phyloP scores from a whole-genome alignment of 2,888 invertebrate genomes.

The Volucella inanis region DNA sequence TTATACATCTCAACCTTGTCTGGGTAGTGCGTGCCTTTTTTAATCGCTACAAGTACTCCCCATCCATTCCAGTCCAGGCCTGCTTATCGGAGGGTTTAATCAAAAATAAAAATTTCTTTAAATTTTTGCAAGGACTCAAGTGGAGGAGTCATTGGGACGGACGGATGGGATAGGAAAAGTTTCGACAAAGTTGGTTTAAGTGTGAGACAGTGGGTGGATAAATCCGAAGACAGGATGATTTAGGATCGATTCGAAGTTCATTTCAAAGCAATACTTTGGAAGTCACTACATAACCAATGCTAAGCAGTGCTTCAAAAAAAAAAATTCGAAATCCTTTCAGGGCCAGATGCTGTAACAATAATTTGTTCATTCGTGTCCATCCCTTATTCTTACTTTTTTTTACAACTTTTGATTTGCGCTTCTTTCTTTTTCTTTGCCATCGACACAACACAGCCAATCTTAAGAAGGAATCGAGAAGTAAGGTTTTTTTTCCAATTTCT shows the following conservation, averaged over 20 bases:
- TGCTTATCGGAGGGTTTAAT: conserved; percentile 14
- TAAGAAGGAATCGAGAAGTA: conserved; percentile 26
- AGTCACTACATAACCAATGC: conserved; percentile 61
- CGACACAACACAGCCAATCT: conserved; percentile 43
- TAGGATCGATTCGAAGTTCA: conserved; percentile 69
- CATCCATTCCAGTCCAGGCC: not conserved
- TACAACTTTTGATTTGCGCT: conserved; percentile 14
- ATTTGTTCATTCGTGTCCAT: conserved; percentile 36
- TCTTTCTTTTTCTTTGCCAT: conserved; percentile 12
- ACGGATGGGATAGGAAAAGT: conserved; percentile 13
- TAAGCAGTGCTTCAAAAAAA: conserved; percentile 66
- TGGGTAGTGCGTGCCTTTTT: conserved; percentile 1
- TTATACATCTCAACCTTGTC: conserved; percentile 17
- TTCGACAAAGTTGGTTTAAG: conserved; percentile 6
- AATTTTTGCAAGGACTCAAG: conserved; percentile 37
- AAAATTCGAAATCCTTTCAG: conserved; percentile 61
- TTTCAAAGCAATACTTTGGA: conserved; percentile 61
- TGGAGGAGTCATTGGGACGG: no score
- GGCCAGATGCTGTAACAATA: conserved; percentile 68
- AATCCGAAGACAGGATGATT: conserved; percentile 67
- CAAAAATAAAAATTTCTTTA: conserved; percentile 60
- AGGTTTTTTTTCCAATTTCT: conserved; percentile 18
- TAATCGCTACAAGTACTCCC: not conserved
- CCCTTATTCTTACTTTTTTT: conserved; percentile 5
- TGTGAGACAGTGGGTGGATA: conserved; percentile 18